Percentiles rank a stretch among this genome's conserved stretches.
Conservation (phyloP, 2,797 vertebrate genomes). For the Holocentrus rufus region DNA sequence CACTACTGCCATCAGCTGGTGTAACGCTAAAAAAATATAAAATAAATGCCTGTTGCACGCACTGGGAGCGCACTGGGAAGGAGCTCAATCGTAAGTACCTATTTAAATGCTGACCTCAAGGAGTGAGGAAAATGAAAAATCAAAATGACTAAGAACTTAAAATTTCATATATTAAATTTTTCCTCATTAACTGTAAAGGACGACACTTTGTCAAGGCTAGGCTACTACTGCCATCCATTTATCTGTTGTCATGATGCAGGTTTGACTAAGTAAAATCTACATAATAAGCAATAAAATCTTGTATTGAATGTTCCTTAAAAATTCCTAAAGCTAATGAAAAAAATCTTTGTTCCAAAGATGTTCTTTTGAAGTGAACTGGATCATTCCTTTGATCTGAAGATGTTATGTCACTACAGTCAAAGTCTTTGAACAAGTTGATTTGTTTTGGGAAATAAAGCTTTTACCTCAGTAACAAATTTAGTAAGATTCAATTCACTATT, state of each 20-base stretch:
- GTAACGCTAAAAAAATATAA: constrained; percentile 9
- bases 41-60: background rate
- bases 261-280: background rate
- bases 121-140: constrained; percentile 35
- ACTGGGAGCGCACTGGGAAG: background rate
- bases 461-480: too few species aligned
- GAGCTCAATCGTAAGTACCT: background rate
- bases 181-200: constrained; percentile 64
- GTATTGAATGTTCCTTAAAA: too few species aligned
- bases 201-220: constrained; percentile 66
- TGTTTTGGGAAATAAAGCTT: too few species aligned
- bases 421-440: too few species aligned
- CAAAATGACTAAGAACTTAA: constrained; percentile 57
- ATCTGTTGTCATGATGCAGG: background rate
- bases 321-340: too few species aligned
- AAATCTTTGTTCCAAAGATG: too few species aligned
- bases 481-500: too few species aligned
- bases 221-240: constrained; percentile 42
- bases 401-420: too few species aligned
- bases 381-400: too few species aligned
- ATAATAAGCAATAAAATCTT: background rate
- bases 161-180: constrained; percentile 56
- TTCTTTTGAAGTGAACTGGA: too few species aligned
- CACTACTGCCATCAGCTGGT: constrained; percentile 10
- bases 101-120: background rate